Conservation (phyloP, 1,140 invertebrate genomes). For the Anthonomus grandis region DNA sequence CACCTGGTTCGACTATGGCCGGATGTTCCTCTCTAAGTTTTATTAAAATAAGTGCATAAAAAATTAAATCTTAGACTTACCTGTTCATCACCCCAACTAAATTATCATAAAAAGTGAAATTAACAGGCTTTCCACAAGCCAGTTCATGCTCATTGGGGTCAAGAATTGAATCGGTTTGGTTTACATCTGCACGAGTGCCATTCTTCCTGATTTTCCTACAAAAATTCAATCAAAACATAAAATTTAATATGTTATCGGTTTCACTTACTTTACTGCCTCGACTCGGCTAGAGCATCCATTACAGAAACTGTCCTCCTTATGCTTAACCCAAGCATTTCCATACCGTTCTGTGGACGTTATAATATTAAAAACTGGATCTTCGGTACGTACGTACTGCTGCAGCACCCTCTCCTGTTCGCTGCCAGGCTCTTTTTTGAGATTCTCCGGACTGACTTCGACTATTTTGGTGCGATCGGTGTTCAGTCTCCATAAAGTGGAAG, state of each 20-base stretch:
- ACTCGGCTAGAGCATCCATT: neutral
- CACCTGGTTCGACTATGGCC: slow-evolving; percentile 58
- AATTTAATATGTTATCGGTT: neutral
- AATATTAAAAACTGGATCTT: slow-evolving; percentile 62
- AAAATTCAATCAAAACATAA: no score
- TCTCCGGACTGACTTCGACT: slow-evolving; percentile 49
- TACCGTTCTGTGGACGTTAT: slow-evolving; percentile 62
- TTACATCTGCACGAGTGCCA: slow-evolving; percentile 9
- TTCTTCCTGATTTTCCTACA: slow-evolving; percentile 17
- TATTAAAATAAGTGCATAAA: neutral
- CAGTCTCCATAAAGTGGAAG: slow-evolving; percentile 71
- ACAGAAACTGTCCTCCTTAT: slow-evolving; percentile 26
- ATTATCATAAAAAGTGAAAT: slow-evolving; percentile 86
- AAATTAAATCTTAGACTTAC: slow-evolving; percentile 1
- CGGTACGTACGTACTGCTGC: slow-evolving; percentile 48
- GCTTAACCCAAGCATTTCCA: slow-evolving; percentile 61
- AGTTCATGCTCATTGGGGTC: slow-evolving; percentile 70
- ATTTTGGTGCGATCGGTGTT: slow-evolving; percentile 66
- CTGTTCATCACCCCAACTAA: slow-evolving; percentile 73
- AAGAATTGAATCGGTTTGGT: neutral
- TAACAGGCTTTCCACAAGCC: slow-evolving; percentile 82
- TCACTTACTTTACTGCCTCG: slow-evolving; percentile 3
- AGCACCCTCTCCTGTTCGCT: no score
- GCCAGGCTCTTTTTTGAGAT: no score
- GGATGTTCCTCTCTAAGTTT: slow-evolving; percentile 56